Evolutionary conservation across 2,888 invertebrate genomes (phyloP).

Genomic region (Hoplodrina blanda): DNA sequence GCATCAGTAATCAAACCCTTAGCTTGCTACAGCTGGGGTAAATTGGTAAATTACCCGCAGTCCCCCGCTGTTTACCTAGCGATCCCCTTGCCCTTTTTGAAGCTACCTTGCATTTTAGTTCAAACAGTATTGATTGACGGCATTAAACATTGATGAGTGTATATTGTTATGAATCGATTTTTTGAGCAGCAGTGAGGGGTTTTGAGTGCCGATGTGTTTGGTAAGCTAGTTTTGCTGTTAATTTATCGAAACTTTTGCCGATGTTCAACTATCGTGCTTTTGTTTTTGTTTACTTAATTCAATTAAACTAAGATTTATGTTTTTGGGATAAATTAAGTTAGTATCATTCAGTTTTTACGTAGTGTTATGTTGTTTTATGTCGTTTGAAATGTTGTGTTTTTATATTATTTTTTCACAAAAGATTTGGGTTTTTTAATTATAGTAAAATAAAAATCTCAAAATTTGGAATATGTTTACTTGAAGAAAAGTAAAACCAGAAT

Average conservation of each 20-base stretch:
- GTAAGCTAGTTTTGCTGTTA: constrained; percentile 11
- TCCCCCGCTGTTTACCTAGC: constrained; percentile 79
- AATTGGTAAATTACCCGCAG: constrained; percentile 86
- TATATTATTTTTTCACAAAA: too few species aligned
- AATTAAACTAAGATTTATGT: background rate
- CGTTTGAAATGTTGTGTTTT: too few species aligned
- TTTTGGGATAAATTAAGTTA: background rate
- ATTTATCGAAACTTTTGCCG: background rate
- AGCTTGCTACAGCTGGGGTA: constrained; percentile 74
- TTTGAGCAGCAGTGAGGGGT: constrained; percentile 36
- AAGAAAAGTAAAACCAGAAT: too few species aligned
- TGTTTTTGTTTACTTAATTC: background rate
- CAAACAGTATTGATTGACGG: constrained; percentile 77
- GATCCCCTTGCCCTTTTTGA: constrained; percentile 77
- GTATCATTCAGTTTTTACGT: background rate
- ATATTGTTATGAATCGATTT: constrained; percentile 56
- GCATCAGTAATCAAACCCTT: constrained; percentile 47
- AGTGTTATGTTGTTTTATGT: too few species aligned
- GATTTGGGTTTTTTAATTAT: too few species aligned
- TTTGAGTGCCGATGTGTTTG: constrained; percentile 3
- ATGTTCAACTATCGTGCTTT: background rate
- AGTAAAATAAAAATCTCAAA: too few species aligned
- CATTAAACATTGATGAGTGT: constrained; percentile 70
- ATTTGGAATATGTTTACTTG: too few species aligned
- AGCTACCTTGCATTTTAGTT: constrained; percentile 77